Evolutionary conservation across 2,797 vertebrate species (phyloP).

Genomic region (Chaenodraco wilsoni): DNA sequence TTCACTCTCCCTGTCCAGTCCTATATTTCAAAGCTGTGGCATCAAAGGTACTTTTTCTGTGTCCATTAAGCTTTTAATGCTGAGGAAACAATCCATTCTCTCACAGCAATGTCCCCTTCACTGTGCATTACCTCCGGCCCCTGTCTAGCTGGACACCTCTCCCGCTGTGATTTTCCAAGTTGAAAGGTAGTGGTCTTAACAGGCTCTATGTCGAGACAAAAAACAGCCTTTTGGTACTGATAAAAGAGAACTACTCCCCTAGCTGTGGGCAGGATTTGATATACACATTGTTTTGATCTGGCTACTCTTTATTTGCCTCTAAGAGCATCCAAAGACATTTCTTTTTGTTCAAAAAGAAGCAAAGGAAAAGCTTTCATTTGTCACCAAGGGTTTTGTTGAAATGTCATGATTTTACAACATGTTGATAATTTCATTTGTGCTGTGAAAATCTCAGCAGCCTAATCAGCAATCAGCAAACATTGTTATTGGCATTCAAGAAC

Average conservation of each 20-base stretch:
- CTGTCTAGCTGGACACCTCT: constrained; percentile 45
- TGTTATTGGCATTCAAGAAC: constrained; percentile 34
- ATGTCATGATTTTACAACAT: neutral
- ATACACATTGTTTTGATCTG: constrained; percentile 13
- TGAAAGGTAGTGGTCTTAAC: constrained; percentile 58
- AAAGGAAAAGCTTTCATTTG: neutral
- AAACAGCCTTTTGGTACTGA: constrained; percentile 33
- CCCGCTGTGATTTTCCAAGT: constrained; percentile 51
- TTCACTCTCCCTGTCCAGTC: constrained; percentile 34
- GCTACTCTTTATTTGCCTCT: constrained; percentile 4
- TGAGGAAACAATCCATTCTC: constrained; percentile 64
- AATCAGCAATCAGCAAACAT: constrained; percentile 53
- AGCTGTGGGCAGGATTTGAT: constrained; percentile 27
- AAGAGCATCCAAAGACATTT: neutral
- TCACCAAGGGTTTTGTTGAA: neutral
- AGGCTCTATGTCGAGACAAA: constrained; percentile 33
- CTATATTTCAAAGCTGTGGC: constrained; percentile 53
- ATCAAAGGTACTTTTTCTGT: constrained; percentile 63
- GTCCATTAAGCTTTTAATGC: constrained; percentile 71
- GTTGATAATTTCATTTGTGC: constrained; percentile 12
- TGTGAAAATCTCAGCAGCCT: constrained; percentile 24
- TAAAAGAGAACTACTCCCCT: constrained; percentile 38
- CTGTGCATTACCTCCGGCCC: constrained; percentile 56
- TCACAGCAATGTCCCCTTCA: constrained; percentile 49
- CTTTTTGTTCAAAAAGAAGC: neutral